Conservation (phyloP, 1,140 invertebrate species). For the Nilaparvata lugens region DNA sequence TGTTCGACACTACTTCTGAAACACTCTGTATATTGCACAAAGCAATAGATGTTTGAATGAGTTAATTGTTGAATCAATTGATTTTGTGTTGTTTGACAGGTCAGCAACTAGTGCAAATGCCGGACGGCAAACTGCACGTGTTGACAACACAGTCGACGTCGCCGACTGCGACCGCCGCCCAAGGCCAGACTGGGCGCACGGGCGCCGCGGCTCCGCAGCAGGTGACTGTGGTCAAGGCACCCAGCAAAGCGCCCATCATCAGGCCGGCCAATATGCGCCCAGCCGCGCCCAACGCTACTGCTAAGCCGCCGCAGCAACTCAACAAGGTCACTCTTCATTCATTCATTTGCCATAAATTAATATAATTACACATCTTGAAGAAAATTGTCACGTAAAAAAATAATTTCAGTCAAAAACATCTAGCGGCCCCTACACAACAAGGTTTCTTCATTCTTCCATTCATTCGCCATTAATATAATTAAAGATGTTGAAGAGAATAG, state of each 20-base stretch:
- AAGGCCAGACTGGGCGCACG: not conserved
- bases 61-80: too few species aligned
- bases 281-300: not conserved
- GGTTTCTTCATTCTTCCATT: too few species aligned
- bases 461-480: too few species aligned
- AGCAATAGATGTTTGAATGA: too few species aligned
- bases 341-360: not conserved
- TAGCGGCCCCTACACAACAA: too few species aligned
- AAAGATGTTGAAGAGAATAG: too few species aligned
- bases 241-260: not conserved
- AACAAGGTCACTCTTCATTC: constrained; percentile 17
- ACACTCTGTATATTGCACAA: too few species aligned
- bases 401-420: too few species aligned
- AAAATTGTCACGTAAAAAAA: too few species aligned
- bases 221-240: constrained; percentile 12
- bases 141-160: constrained; percentile 36
- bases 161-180: not conserved
- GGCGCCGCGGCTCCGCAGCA: constrained; percentile 6
- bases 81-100: constrained; percentile 37
- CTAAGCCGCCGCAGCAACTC: constrained; percentile 19
- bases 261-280: not conserved
- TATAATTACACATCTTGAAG: too few species aligned
- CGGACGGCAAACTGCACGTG: constrained; percentile 87
- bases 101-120: constrained; percentile 87
- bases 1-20: too few species aligned